Conservation (phyloP, 2,888 invertebrate genomes). For the Sussaba pulchella region DNA sequence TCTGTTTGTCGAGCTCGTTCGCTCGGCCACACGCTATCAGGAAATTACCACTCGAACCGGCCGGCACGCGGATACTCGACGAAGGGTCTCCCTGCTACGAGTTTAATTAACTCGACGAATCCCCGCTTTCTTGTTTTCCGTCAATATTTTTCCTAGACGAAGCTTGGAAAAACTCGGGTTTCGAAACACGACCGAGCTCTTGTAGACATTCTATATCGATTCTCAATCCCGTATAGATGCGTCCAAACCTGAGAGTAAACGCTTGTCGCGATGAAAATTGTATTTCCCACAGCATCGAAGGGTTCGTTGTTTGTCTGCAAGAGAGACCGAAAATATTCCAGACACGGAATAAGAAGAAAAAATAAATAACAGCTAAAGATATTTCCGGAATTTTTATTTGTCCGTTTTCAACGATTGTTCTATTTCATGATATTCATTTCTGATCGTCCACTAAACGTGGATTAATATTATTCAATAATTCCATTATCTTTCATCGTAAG, state of each 20-base stretch:
- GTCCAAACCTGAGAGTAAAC: neutral
- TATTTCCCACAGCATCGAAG: neutral
- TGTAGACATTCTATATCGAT: slow-evolving; percentile 14
- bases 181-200: slow-evolving; percentile 21
- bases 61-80: slow-evolving; percentile 63
- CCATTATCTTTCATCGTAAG: too few relatives aligned
- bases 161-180: slow-evolving; percentile 54
- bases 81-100: slow-evolving; percentile 75
- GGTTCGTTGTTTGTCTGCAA: slow-evolving; percentile 2
- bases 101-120: slow-evolving; percentile 82
- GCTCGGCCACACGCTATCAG: slow-evolving; percentile 79
- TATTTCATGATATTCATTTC: too few relatives aligned
- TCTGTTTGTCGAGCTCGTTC: slow-evolving; percentile 78
- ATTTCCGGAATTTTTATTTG: too few relatives aligned
- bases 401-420: too few relatives aligned
- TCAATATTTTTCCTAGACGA: slow-evolving; percentile 81
- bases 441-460: too few relatives aligned
- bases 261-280: neutral
- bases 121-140: slow-evolving; percentile 78
- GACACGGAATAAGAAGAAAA: neutral
- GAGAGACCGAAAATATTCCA: neutral
- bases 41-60: slow-evolving; percentile 81
- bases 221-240: neutral
- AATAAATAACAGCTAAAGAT: neutral
- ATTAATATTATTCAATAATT: too few relatives aligned